Conservation (phyloP, 2,797 vertebrate genomes). For the Cyprinella venusta region DNA sequence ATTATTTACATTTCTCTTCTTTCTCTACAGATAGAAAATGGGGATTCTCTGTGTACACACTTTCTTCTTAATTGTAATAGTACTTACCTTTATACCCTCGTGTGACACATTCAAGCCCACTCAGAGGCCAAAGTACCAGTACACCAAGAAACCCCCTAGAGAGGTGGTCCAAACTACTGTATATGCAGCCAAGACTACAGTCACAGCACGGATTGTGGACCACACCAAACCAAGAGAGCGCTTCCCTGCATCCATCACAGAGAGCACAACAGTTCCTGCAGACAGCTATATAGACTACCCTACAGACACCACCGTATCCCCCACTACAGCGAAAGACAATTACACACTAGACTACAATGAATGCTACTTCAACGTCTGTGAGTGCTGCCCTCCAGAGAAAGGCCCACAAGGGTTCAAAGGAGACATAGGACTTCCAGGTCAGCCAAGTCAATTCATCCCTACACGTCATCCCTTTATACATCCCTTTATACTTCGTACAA, state of each 20-base stretch:
- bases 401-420: slow-evolving; percentile 85
- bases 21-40: slow-evolving; percentile 72
- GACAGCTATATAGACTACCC: slow-evolving; percentile 64
- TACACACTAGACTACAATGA: slow-evolving; percentile 88
- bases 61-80: slow-evolving; percentile 63
- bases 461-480: not conserved
- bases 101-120: slow-evolving; percentile 80
- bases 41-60: slow-evolving; percentile 63
- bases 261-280: slow-evolving; percentile 65
- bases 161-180: slow-evolving; percentile 65
- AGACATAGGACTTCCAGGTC: slow-evolving; percentile 85
- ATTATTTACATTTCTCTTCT: slow-evolving; percentile 34
- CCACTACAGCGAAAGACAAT: slow-evolving; percentile 79
- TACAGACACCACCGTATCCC: slow-evolving; percentile 64
- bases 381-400: slow-evolving; percentile 84
- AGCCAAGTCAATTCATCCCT: not conserved
- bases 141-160: slow-evolving; percentile 83
- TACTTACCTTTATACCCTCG: slow-evolving; percentile 64
- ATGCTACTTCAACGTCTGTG: slow-evolving; percentile 95
- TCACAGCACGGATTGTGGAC: slow-evolving; percentile 63
- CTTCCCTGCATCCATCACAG: slow-evolving; percentile 61
- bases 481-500: no score
- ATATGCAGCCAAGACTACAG: slow-evolving; percentile 67
- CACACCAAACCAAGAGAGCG: slow-evolving; percentile 63
- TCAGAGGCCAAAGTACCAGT: slow-evolving; percentile 83